phyloP scores from a whole-genome alignment of 2,888 invertebrate genomes.

The Metellina segmentata region DNA sequence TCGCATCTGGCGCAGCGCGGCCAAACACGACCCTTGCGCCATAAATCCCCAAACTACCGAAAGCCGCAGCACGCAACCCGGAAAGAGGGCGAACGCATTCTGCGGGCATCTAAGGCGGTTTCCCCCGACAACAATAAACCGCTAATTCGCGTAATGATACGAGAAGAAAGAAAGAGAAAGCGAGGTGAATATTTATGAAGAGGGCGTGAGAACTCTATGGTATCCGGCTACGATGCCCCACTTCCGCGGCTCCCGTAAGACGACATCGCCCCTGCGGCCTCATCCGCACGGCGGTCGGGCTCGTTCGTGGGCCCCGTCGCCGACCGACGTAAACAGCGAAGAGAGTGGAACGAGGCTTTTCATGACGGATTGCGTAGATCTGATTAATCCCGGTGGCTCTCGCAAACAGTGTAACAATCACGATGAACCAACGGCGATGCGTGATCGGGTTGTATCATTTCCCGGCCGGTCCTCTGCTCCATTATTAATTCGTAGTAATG shows the following conservation, averaged over 20 bases:
- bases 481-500: not conserved
- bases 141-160: conserved; percentile 10
- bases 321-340: no score
- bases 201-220: conserved; percentile 68
- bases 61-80: not conserved
- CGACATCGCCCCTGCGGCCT: conserved; percentile 63
- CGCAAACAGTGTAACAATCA: not conserved
- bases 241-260: conserved; percentile 46
- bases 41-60: no score
- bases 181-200: conserved; percentile 64
- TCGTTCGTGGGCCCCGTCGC: no score
- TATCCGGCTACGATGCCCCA: conserved; percentile 44
- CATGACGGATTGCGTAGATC: not conserved
- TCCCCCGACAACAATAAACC: conserved; percentile 14
- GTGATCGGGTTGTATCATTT: not conserved
- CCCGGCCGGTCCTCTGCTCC: not conserved
- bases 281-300: no score
- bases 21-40: no score
- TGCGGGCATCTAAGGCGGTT: no score
- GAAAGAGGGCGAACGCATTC: conserved; percentile 4
- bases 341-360: no score
- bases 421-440: not conserved
- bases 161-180: conserved; percentile 31
- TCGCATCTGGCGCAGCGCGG: no score
- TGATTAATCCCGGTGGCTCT: not conserved